Base-by-base conservation (phyloP, 2,797 vertebrate genomes). In the Tympanoctomys barrerae region DNA sequence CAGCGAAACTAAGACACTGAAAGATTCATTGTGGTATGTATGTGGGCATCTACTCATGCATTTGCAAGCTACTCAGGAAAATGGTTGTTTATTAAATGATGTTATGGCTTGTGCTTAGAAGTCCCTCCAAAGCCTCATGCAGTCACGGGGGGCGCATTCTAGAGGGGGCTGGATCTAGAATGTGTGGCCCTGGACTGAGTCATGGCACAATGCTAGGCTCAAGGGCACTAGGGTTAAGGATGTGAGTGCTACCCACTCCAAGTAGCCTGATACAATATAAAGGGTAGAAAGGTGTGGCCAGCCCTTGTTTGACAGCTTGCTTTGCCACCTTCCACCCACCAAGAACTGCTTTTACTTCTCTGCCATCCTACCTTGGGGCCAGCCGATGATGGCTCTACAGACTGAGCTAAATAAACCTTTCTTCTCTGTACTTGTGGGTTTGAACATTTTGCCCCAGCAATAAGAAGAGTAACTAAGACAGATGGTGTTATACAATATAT, bases 21-120 rank as follows among this genome's bases (percentile, higher is more conserved):
- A 91, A 81, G 66, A 92, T 83, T 85, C 12, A 73, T 5, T 92
- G 87, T 92, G 79, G 42, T 57, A n/a, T 42, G 59, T 94, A 80
- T 81, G 36, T 2, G 42, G 5, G 68, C 54, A 75, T 81, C 61
- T 49, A 94, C 71, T 91, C 59, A 78, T 46, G 91, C 18, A 79
- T 42, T 85, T 62, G 75, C 46, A 88, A 77, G 5, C 77, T 68
- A 91, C 77, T 93, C 26, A 5, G 78, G 77, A 93, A 71, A 87
- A 66, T 90, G 82, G 73, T 77, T 75, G 71, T 62, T 94, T 83
- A 46, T 91, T 79, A 92, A 36, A 80, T 79, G 52, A 16, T 70
- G 59, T 73, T 82, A 49, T 59, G 75, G 42, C 28, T 52, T 78
- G 46, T 78, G 26, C 46, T 24, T 26, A 46, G 39, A 75, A 28